A percentile compares a stretch with the other conserved stretches of the same genome.
Conservation (phyloP, 1,140 invertebrate genomes). For the Homarus americanus region DNA sequence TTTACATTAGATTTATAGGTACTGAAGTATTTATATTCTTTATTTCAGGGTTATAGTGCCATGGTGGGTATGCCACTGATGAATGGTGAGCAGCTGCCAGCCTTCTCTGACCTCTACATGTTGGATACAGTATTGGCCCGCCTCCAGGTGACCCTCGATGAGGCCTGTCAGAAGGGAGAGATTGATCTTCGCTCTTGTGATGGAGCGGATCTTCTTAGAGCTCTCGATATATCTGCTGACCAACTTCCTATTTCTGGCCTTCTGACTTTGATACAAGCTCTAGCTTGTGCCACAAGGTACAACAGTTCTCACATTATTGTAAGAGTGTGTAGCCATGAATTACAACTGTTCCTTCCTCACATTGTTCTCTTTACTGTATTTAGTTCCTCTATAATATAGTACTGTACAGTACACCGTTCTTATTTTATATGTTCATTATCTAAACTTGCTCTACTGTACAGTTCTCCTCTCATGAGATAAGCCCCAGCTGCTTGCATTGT, state of each 20-base stretch:
- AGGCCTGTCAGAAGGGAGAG: slow-evolving; percentile 74
- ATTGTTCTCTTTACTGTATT: too few relatives aligned
- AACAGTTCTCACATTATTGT: background rate
- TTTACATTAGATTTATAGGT: too few relatives aligned
- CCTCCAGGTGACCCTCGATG: slow-evolving; percentile 84
- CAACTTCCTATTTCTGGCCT: slow-evolving; percentile 72
- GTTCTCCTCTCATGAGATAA: too few relatives aligned
- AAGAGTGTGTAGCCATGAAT: too few relatives aligned
- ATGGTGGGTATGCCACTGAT: slow-evolving; percentile 37
- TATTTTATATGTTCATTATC: too few relatives aligned
- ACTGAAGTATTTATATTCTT: background rate
- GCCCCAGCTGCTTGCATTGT: too few relatives aligned
- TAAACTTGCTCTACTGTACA: too few relatives aligned
- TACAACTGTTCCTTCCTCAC: too few relatives aligned
- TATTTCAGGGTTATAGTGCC: slow-evolving; percentile 38
- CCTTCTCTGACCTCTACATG: slow-evolving; percentile 83
- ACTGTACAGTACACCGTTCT: too few relatives aligned
- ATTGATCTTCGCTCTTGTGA: slow-evolving; percentile 69
- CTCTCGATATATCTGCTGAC: slow-evolving; percentile 65
- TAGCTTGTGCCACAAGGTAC: slow-evolving; percentile 67
- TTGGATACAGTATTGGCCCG: slow-evolving; percentile 85
- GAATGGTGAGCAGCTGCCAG: slow-evolving; percentile 80
- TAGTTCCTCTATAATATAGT: too few relatives aligned
- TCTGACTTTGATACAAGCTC: slow-evolving; percentile 65
- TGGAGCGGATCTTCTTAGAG: slow-evolving; percentile 66